These are phyloP conservation scores for Stomorhina lunata DNA, from an alignment of 2,888 invertebrate species.

Conservation along the genomic window DNA sequence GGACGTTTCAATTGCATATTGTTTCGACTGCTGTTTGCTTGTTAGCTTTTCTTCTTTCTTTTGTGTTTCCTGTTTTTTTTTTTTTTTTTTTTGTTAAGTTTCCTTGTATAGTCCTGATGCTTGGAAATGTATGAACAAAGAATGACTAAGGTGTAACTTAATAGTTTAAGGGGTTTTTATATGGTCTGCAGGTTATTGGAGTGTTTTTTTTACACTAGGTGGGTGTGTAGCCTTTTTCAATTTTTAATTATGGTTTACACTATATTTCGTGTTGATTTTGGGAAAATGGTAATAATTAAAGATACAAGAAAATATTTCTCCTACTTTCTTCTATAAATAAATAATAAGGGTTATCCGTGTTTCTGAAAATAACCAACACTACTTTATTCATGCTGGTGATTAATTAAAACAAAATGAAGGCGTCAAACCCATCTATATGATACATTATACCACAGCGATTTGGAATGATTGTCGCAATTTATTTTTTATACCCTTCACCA, in stretches of 20 bases:
- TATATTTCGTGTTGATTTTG: too few species aligned
- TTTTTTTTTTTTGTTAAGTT: not conserved
- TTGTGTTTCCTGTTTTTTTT: not conserved
- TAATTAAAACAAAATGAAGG: too few species aligned
- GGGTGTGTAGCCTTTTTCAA: not conserved
- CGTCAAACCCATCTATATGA: too few species aligned
- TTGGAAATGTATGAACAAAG: not conserved
- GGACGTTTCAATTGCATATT: conserved; percentile 33
- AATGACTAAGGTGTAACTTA: conserved; percentile 29
- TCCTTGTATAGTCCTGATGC: not conserved
- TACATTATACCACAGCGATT: too few species aligned
- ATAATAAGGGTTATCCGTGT: too few species aligned
- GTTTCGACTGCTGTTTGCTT: not conserved
- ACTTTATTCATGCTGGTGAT: too few species aligned
- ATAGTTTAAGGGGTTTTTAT: conserved; percentile 19
- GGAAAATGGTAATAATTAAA: too few species aligned
- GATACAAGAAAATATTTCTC: too few species aligned
- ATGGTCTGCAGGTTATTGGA: not conserved
- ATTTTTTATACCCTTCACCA: too few species aligned
- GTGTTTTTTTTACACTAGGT: not conserved
- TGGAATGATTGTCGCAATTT: too few species aligned
- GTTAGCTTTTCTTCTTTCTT: not conserved
- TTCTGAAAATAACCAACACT: too few species aligned
- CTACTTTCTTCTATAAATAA: too few species aligned
- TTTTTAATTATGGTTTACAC: not conserved